phyloP scores from a whole-genome alignment of 2,797 vertebrate genomes.

The Ceyx erithaca region DNA sequence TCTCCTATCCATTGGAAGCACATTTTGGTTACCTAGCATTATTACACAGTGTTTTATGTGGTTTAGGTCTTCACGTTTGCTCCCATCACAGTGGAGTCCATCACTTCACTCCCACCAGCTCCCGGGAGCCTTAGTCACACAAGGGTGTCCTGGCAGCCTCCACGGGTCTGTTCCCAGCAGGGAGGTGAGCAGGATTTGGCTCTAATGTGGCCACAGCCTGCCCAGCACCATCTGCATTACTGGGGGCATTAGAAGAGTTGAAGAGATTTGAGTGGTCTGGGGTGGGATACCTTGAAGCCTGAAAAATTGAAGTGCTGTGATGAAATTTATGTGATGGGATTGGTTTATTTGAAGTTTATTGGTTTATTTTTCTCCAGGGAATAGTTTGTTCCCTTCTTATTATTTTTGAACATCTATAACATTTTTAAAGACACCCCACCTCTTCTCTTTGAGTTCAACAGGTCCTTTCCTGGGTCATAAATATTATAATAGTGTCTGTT shows the following conservation, averaged over 20 bases:
- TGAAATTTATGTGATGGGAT: not conserved
- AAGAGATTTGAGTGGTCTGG: not conserved
- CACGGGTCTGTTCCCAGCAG: not conserved
- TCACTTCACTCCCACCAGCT: not conserved
- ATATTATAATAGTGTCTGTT: not conserved
- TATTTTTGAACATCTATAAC: not conserved
- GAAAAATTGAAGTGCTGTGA: not conserved
- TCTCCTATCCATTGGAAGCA: not conserved
- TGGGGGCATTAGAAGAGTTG: not conserved
- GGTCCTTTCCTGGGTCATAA: rapidly evolving
- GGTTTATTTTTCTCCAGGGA: not conserved
- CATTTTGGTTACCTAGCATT: not conserved
- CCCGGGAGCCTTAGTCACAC: rapidly evolving
- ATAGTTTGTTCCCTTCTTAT: not conserved
- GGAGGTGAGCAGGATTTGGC: not conserved
- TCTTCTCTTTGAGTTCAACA: not conserved
- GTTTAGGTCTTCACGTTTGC: not conserved
- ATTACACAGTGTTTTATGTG: not conserved
- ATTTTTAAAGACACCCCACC: not conserved
- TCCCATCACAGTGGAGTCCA: not conserved
- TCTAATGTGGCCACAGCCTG: not conserved
- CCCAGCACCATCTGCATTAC: not conserved
- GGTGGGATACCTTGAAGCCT: not conserved
- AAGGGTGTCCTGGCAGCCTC: not conserved
- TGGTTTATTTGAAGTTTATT: not conserved